Base-by-base conservation (phyloP, 1,140 invertebrate species). In the Zaprionus tsacasi region DNA sequence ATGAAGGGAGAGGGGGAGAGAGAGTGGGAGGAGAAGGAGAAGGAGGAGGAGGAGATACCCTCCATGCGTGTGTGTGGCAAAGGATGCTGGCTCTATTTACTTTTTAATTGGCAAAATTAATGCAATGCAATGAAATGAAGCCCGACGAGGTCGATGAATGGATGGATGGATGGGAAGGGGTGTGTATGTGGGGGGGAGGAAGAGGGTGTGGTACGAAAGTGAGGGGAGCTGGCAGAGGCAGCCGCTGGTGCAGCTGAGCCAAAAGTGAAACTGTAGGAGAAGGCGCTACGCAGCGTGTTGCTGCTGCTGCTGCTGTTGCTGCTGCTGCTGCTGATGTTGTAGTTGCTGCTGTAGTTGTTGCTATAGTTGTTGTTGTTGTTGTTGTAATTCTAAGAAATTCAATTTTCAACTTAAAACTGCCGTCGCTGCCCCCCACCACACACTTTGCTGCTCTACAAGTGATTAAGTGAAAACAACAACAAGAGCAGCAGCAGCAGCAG, bases 31-130 rank as follows among this genome's bases (percentile, higher is more conserved):
- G 63, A 70, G 12, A 35, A 12, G 52, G 17, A 17, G 12, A 12
- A 40, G 12, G 43, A 43, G 6, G 30, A 17, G 27, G 35, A 43
- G 64, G 25, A 30, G 40, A 33, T 33, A 40, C 48, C 21, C 21
- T 21, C 21, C 43, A 45, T 27, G 36, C 36, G 59, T 63, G 38
- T 59, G 36, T 57, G 57, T 66, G 69, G 52, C 40, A 77, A 82
- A 88, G 83, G 81, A 89, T 89, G 78, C 85, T 89, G 85, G 85
- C 85, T 88, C 85, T 88, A 85, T 85, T 88, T 88, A 88, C 85
- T 88, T 88, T 88, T 88, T 89, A 88, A 88, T 88, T 88, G 85
- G 85, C 85, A 88, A 88, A 88, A 88, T 88, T 89, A 88, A 88
- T 88, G 85, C 85, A 88, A 88, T 89, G 85, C 81, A 88, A 89